Base-by-base conservation (phyloP, 1,140 invertebrate species). In the Rhagoletis zephyria region DNA sequence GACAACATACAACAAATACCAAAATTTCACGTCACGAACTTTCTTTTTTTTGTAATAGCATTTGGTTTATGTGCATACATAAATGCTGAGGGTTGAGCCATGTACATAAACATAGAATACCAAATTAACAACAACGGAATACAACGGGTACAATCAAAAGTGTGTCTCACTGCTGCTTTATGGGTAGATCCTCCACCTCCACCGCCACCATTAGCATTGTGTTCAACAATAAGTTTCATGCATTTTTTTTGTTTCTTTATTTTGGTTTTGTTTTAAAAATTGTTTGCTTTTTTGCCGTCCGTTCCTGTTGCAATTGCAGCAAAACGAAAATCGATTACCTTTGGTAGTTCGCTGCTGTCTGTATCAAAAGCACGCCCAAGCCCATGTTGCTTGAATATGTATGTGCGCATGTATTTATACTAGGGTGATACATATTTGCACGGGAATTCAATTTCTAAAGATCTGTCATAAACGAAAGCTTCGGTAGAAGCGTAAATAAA, bases 51-150 rank as follows among this genome's bases (percentile, higher is more conserved):
- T 63, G n/a, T n/a, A 59, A 56, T 59, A 9, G 7, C n/a, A 6
- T 56, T 81, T 51, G 51, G 19, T 59, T 81, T 56, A 56, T 7
- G 7, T 19, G 45, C 30, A 30, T 30, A 30, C 30, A 30, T 30
- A 30, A 81, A 81, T 74, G 48, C 14, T 81, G 48, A 59, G 48
- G 74, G 74, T 56, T 81, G 45, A 19, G n/a, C 45, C 16, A 56
- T 56, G 74, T 81, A 30, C 30, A 30, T 30, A 56, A 81, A 81
- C 74, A 81, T n/a, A 81, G 19, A 56, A 81, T 56, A 81, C 74
- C 74, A 81, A 56, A 81, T 56, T 81, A 81, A 59, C 48, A 56
- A 19, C 48, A 81, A 56, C 45, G 4, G 30, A 30, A 30, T 30
- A 9, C 40, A 74, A 81, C 51, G 30, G 19, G n/a, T 77, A 45